These are phyloP conservation scores for Tinea trinotella DNA, from an alignment of 2,888 invertebrate genomes.

Conservation along the genomic window DNA sequence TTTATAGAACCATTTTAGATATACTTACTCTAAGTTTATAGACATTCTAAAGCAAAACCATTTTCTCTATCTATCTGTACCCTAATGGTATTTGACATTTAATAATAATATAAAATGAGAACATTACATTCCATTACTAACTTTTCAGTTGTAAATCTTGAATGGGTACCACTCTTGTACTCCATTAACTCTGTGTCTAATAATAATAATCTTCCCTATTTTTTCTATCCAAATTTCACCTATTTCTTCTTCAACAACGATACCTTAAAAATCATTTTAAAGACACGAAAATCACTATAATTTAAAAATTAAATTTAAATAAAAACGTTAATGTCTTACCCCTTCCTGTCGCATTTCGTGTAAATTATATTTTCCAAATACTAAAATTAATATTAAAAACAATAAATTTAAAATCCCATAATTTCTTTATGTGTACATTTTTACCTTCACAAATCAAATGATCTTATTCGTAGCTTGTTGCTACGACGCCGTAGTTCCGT, in stretches of 20 bases:
- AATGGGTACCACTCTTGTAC: background rate
- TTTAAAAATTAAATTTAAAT: background rate
- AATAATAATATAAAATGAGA: no score
- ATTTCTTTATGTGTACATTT: background rate
- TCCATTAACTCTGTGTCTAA: background rate
- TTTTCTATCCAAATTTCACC: background rate
- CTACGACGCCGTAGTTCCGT: constrained; percentile 10
- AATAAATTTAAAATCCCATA: background rate
- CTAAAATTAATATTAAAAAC: background rate
- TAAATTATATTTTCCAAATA: background rate
- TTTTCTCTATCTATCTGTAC: background rate
- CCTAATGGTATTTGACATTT: no score
- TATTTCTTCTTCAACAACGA: background rate
- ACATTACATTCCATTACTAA: background rate
- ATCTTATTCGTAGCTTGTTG: background rate
- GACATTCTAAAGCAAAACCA: background rate
- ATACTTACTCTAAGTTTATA: background rate
- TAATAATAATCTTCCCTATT: background rate
- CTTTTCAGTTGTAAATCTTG: background rate
- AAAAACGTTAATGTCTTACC: background rate
- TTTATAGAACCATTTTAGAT: background rate
- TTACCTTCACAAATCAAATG: background rate
- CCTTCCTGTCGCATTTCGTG: constrained; percentile 16
- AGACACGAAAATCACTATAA: background rate
- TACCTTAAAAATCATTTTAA: background rate